A percentile compares a stretch with the other conserved stretches of the same genome.
Conservation (phyloP, 2,888 invertebrate genomes). For the Drosophila tripunctata region DNA sequence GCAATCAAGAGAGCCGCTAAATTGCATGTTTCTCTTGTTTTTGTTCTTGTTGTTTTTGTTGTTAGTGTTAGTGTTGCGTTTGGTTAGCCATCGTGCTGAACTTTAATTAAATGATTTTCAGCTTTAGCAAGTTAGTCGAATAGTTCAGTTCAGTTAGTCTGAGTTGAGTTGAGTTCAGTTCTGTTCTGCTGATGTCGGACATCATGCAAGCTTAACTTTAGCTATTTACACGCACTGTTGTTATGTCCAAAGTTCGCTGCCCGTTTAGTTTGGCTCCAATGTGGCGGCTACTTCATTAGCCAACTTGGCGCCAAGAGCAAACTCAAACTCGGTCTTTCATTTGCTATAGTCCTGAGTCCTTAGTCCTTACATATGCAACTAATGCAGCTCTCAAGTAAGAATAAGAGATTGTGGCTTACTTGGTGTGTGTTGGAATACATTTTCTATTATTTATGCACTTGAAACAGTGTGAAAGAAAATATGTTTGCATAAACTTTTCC, state of each 20-base stretch:
- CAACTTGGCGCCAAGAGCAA: slow-evolving; percentile 26
- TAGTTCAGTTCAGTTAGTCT: slow-evolving; percentile 39
- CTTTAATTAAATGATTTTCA: slow-evolving; percentile 78
- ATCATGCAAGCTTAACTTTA: slow-evolving; percentile 63
- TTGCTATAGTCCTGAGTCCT: not conserved
- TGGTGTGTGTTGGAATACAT: not conserved
- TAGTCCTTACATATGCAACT: slow-evolving; percentile 5
- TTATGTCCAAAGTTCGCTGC: slow-evolving; percentile 54
- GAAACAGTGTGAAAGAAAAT: not conserved
- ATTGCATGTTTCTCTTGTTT: slow-evolving; percentile 42
- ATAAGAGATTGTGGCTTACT: not conserved
- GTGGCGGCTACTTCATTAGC: slow-evolving; percentile 63
- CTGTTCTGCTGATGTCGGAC: slow-evolving; percentile 26
- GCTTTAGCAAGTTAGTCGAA: slow-evolving; percentile 64
- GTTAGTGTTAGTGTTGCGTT: slow-evolving; percentile 23
- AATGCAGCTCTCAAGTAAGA: slow-evolving; percentile 2
- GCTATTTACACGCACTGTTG: slow-evolving; percentile 73
- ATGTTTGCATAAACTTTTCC: not conserved
- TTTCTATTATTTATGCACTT: not conserved
- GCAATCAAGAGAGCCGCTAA: slow-evolving; percentile 72
- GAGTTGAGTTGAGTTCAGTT: slow-evolving; percentile 6
- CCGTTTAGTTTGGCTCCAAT: slow-evolving; percentile 16
- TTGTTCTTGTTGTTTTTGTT: slow-evolving; percentile 24
- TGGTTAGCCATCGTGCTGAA: slow-evolving; percentile 33
- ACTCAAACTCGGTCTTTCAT: not conserved